Percentiles rank a stretch among this genome's conserved stretches.
Conservation (phyloP, 1,140 invertebrate genomes). For the Hylaeus anthracinus region DNA sequence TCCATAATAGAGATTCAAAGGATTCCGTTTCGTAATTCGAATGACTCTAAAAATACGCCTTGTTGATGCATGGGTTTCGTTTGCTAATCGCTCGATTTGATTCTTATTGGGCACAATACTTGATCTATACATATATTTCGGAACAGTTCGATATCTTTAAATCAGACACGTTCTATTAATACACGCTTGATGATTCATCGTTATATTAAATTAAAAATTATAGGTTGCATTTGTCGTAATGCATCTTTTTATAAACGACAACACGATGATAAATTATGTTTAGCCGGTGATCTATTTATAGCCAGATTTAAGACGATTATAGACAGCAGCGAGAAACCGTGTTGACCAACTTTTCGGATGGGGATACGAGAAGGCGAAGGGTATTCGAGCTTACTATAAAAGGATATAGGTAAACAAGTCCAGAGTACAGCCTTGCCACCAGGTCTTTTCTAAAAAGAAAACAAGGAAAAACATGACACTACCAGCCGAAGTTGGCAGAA, state of each 20-base stretch:
- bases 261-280: neutral
- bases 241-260: neutral
- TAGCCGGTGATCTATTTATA: neutral
- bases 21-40: neutral
- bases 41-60: neutral
- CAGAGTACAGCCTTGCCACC: constrained; percentile 44
- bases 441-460: constrained; percentile 28
- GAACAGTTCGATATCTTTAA: neutral
- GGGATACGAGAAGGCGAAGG: constrained; percentile 40
- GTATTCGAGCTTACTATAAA: constrained; percentile 55
- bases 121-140: constrained; percentile 27
- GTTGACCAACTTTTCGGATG: constrained; percentile 44
- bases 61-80: neutral
- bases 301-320: neutral
- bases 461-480: neutral
- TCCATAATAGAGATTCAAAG: neutral
- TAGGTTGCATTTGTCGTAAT: neutral
- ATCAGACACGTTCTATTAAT: constrained; percentile 22
- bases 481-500: neutral
- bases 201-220: constrained; percentile 1
- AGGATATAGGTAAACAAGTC: constrained; percentile 59
- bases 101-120: constrained; percentile 13
- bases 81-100: neutral
- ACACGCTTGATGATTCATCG: constrained; percentile 12
- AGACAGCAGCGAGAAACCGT: neutral